Base-by-base conservation (phyloP, 2,888 invertebrate species). In the Prosopocoilus inquinatus region DNA sequence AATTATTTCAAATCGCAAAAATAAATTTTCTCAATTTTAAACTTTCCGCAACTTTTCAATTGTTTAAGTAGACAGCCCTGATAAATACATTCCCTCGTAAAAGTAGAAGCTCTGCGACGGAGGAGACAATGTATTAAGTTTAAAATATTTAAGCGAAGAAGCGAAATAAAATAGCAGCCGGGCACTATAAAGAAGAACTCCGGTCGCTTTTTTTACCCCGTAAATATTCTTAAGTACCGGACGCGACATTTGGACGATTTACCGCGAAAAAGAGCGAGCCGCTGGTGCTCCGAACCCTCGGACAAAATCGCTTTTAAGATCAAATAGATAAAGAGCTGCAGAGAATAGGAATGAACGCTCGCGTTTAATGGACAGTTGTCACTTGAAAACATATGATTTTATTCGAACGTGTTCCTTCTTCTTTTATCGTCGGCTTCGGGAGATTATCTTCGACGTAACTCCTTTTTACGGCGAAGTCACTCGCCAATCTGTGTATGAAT, bases 221-320 rank as follows among this genome's bases (percentile, higher is more conserved):
- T 74, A 74, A 74, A 75, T 74, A 72, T 73, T 71, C 73, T 72
- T 72, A 73, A 75, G 75, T 69, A 72, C 72, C 73, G 75, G 73
- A 75, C 70, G 71, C 69, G 70, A 72, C 72, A 50, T 52, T 70
- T 64, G 61, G 67, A 60, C 69, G 66, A 67, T 69, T 70, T 67
- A 65, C 64, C 62, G 64, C 39, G 65, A 64, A 61, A 62, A 64
- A 60, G 59, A 41, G 41, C 41, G 59, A 41, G 41, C 41, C 41
- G 16, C 16, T 41, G 15, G 41, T 13, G 41, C 13, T 62, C 62
- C 66, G 60, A 28, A 28, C 64, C 65, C 59, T 60, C 62, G 60
- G 60, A 55, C 55, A 61, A 64, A 66, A 67, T 66, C 64, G 61
- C 62, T 64, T 62, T 61, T 57, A 59, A 64, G 64, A 64, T 61